Conservation (phyloP, 2,888 invertebrate genomes). For the Nephrotoma appendiculata region DNA sequence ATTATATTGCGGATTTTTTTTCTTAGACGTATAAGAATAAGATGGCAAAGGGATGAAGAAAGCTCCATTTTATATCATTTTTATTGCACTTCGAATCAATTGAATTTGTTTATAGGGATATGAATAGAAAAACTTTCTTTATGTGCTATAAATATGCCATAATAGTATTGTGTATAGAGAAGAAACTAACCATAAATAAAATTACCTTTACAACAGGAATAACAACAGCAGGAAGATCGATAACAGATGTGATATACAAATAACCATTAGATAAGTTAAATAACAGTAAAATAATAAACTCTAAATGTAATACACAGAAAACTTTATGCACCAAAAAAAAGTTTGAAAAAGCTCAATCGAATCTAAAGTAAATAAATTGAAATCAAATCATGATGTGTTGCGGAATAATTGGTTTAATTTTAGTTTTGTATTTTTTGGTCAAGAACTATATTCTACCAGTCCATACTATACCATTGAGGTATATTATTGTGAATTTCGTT, state of each 20-base stretch:
- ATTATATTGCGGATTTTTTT: not conserved
- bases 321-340: not conserved
- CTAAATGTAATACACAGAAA: not conserved
- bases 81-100: not conserved
- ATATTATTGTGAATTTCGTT: too few relatives aligned
- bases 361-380: not conserved
- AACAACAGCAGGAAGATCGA: not conserved
- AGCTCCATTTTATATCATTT: not conserved
- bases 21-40: not conserved
- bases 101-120: not conserved
- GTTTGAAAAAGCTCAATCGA: not conserved
- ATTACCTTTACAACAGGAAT: not conserved
- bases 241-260: not conserved
- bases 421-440: too few relatives aligned
- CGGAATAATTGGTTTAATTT: not conserved
- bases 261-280: not conserved
- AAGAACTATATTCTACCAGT: too few relatives aligned
- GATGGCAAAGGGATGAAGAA: not conserved
- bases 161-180: not conserved
- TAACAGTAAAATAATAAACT: not conserved
- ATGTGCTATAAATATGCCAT: not conserved
- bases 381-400: not conserved
- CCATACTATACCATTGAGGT: too few relatives aligned
- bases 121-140: not conserved
- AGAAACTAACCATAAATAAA: not conserved